Evolutionary conservation across 2,888 invertebrate species (phyloP), one percentile per base, ranked within the genome.

Genomic region (Chymomyza procnemis): DNA sequence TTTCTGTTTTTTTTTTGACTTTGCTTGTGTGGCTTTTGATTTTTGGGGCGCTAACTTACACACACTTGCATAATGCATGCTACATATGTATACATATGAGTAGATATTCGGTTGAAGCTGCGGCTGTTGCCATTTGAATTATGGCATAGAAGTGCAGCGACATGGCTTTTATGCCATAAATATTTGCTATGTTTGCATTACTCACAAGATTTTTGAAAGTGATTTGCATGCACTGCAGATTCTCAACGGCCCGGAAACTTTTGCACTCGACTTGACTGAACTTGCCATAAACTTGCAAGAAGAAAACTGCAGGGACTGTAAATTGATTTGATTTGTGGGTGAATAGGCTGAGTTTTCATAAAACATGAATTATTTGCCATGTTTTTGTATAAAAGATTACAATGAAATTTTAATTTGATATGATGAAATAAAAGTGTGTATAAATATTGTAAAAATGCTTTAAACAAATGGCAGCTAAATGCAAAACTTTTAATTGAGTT

Each of bases 171-270:
- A 71, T 69, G 73, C 72, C 79, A 85, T 83, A 83, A 85, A 83
- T 85, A 83, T 78, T 80, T 80, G 72, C 79, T 64, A 71, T 79
- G 80, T 69, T 83, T 85, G 83, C 85, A 79, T 80, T 83, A 70
- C 79, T 83, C 78, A 75, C 60, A 74, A 79, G 75, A 85, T 73
- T 77, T 74, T 73, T 69, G 66, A 73, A 70, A 67, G 73, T 73
- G 85, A 81, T 81, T 81, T 84, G 78, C 76, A 54, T 54, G 50
- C 50, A 50, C 50, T 50, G 18, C 19, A 6, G 16, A 50, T 2
- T 41, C 34, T 41, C 34, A 84, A 79, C 71, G 76, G 85, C 72
- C 78, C 67, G 79, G 71, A 79, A 77, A 84, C 58, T 82, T 79
- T 70, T 73, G 70, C 81, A 76, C 71, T 74, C 67, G 59, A 68